Conservation (phyloP, 2,888 invertebrate genomes). For the Galeruca laticollis region DNA sequence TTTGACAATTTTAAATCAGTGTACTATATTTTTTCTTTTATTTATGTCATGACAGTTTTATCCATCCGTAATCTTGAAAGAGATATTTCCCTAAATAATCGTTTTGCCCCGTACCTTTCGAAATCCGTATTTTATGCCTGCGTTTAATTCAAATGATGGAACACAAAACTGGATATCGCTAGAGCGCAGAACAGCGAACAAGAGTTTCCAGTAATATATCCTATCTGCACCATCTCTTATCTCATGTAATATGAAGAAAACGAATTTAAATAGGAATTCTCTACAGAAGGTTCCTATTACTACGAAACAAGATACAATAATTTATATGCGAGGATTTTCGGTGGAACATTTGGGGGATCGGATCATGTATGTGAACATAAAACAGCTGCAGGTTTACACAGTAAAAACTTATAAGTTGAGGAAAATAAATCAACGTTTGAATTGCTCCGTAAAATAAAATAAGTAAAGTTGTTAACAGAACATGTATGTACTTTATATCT, state of each 20-base stretch:
- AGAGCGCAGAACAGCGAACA: conserved; percentile 4
- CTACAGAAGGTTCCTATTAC: conserved; percentile 39
- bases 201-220: conserved; percentile 14
- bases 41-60: neutral
- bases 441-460: neutral
- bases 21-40: neutral
- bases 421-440: neutral
- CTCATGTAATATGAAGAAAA: conserved; percentile 44
- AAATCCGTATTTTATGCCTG: conserved; percentile 7
- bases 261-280: conserved; percentile 45
- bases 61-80: neutral
- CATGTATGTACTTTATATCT: too few relatives aligned
- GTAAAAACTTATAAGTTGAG: conserved; percentile 1
- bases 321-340: conserved; percentile 38
- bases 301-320: conserved; percentile 42
- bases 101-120: conserved; percentile 4
- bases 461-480: neutral
- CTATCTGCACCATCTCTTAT: conserved; percentile 48
- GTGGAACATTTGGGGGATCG: conserved; percentile 22
- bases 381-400: conserved; percentile 17
- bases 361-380: conserved; percentile 10
- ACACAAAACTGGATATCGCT: conserved; percentile 18
- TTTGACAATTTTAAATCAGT: neutral
- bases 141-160: conserved; percentile 23
- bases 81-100: neutral